These are phyloP conservation scores for Scophthalmus maximus DNA, from an alignment of 2,113 vertebrate genomes.

Conservation along the genomic window DNA sequence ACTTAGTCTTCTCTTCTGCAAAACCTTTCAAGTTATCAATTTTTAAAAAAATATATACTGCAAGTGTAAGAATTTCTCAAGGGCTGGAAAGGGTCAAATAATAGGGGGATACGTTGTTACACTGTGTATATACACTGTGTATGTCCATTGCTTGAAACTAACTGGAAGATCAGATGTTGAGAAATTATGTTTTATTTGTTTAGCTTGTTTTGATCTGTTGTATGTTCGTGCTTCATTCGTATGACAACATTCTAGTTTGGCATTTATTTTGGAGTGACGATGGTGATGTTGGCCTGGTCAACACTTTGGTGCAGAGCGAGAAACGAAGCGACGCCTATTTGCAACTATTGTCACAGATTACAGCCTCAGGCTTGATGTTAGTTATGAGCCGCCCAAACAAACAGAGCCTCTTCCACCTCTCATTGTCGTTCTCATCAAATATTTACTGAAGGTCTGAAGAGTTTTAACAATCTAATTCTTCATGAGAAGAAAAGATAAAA, in stretches of 20 bases:
- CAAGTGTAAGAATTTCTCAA: too few species aligned
- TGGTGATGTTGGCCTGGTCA: neutral
- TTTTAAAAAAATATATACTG: too few species aligned
- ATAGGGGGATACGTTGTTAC: too few species aligned
- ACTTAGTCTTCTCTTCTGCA: constrained; percentile 1
- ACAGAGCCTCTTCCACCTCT: neutral
- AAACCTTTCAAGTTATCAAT: neutral
- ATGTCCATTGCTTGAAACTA: neutral
- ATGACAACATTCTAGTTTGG: neutral
- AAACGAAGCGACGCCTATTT: too few species aligned
- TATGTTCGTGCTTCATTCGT: neutral
- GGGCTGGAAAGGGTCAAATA: too few species aligned
- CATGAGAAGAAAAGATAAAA: neutral
- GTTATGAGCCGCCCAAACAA: neutral
- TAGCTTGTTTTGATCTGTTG: neutral
- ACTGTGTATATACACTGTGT: neutral
- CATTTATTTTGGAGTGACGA: neutral
- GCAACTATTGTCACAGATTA: too few species aligned
- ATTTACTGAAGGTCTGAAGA: neutral
- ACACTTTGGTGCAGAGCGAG: too few species aligned
- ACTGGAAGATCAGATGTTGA: neutral
- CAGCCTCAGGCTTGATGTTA: neutral
- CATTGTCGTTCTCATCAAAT: neutral
- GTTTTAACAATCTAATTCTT: neutral
- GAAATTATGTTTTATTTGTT: too few species aligned